Evolutionary conservation across 2,888 invertebrate species (phyloP).

Genomic region (Bibio marci): DNA sequence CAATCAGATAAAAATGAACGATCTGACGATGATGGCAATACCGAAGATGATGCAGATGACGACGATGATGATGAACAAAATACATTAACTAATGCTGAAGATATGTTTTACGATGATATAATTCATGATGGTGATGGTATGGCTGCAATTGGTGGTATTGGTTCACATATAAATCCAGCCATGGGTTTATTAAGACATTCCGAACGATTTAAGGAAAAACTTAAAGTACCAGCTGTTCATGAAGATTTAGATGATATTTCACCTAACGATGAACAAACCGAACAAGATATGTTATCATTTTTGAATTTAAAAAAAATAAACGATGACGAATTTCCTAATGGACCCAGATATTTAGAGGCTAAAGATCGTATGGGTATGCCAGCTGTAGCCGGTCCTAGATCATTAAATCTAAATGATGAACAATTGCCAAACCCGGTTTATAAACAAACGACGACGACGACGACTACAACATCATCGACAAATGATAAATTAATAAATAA

Average conservation of each 20-base stretch:
- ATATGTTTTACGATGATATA: constrained; percentile 41
- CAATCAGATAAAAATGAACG: not conserved
- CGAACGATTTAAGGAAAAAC: not conserved
- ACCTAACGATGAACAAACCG: constrained; percentile 15
- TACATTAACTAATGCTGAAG: constrained; percentile 21
- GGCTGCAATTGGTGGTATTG: constrained; percentile 28
- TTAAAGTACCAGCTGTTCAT: constrained; percentile 17
- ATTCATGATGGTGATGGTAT: constrained; percentile 39
- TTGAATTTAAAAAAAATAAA: constrained; percentile 29
- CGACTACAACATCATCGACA: constrained; percentile 10
- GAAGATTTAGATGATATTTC: constrained; percentile 21
- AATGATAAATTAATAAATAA: constrained; percentile 6
- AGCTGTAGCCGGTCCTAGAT: constrained; percentile 36
- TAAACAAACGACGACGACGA: constrained; percentile 10
- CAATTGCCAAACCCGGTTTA: constrained; percentile 24
- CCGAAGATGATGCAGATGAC: not conserved
- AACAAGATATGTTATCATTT: constrained; percentile 19
- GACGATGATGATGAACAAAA: constrained; percentile 2
- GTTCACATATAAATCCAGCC: constrained; percentile 7
- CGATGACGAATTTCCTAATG: constrained; percentile 53
- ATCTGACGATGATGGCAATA: constrained; percentile 4
- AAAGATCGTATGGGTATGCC: constrained; percentile 34
- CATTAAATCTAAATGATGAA: constrained; percentile 23
- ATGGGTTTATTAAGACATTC: too few species aligned
- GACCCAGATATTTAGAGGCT: constrained; percentile 45